Evolutionary conservation across 2,888 invertebrate genomes (phyloP), one percentile per base, ranked within the genome.

Genomic region (Drosophila yooni): DNA sequence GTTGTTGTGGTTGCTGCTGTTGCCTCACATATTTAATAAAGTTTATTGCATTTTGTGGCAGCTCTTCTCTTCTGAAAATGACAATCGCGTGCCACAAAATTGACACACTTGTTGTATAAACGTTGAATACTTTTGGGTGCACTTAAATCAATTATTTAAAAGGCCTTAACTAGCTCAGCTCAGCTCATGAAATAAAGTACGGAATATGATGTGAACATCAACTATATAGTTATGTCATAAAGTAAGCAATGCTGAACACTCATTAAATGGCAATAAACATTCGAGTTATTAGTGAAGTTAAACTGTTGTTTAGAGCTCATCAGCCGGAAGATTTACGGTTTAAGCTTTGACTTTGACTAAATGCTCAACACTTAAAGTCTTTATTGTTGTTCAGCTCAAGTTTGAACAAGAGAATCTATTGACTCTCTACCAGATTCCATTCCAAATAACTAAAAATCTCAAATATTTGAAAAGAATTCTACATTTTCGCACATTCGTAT

Each of bases 21-120:
- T 54, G 56, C n/a, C 54, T 50, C 53, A 52, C 48, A 46, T 53
- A 57, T 74, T 82, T 79, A 71, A 80, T 82, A 80, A 73, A 85
- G 57, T 77, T 88, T 79, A 88, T 82, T 76, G 82, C 82, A 69
- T 84, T 78, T 54, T 21, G 58, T 51, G 36, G 51, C 51, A 51
- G 11, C 11, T 18, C 13, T 18, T 13, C 36, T 5, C 21, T 50
- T 13, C 27, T 7, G 4, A 11, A 31, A 62, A 34, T 34, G 76
- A 66, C 50, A 80, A 78, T 78, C 81, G 78, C 78, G 78, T 78
- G 78, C 43, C 34, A 54, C 48, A 33, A 51, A 57, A 67, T 59
- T 78, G 77, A 75, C 77, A 78, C 59, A 79, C 58, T 69, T 76
- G 51, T 54, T 46, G 21, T 31, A 46, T 8, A 25, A 46, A 15